Evolutionary conservation across 1,140 invertebrate species (phyloP), one percentile per base, ranked within the genome.

Genomic region (Listronotus oregonensis): DNA sequence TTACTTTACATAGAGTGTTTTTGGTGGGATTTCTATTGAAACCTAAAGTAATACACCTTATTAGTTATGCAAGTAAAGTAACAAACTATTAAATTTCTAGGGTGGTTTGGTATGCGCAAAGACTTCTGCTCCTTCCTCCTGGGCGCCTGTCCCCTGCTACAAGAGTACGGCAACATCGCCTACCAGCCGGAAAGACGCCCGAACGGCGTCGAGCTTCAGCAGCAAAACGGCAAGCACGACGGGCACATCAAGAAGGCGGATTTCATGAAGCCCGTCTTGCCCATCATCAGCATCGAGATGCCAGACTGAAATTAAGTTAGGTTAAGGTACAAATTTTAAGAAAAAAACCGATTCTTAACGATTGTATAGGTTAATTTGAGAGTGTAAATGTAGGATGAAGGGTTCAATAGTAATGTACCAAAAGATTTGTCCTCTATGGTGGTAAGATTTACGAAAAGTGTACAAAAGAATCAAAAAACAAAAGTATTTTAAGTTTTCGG

Each of bases 71-170:
- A n/a, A n/a, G n/a, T n/a, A n/a, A n/a, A n/a, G n/a, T n/a, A n/a
- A n/a, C n/a, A n/a, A n/a, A n/a, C n/a, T n/a, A n/a, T n/a, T n/a
- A n/a, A n/a, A 27, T 27, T 83, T 84, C 57, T 76, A 96, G 94
- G 97, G 96, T 99, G 96, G 96, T 99, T 98, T 82, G 97, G 96
- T 27, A 94, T 99, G 67, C 85, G 96, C 52, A 97, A 97, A 85
- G 96, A 97, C 73, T 97, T 99, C 78, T 98, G 95, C 78, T 93
- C 95, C 72, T 98, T 98, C 79, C 80, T 99, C 1, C 81, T 99
- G 7, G 91, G 93, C 34, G 85, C 93, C 0, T 98, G 95, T 83
- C 96, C 96, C 1, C 84, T 96, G 61, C 85, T 99, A 12, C 95
- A 97, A 84, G 95, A 98, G 77, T 99, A 99, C 78, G 96, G 95